phyloP scores from a whole-genome alignment of 2,888 invertebrate species.

The Dermolepida albohirtum region DNA sequence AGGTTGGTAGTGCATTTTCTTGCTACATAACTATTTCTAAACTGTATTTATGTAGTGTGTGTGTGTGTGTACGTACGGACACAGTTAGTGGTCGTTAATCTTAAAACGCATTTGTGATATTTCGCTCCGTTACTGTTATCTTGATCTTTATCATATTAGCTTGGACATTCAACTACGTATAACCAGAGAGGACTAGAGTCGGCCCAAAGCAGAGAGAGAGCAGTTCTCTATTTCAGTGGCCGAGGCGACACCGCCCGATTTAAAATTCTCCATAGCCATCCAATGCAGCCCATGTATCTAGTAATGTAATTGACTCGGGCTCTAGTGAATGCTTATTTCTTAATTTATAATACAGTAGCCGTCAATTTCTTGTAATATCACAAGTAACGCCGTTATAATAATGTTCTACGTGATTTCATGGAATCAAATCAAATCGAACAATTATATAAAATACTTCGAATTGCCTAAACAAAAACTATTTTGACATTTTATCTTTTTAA shows the following conservation, averaged over 20 bases:
- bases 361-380: conserved; percentile 26
- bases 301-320: not conserved
- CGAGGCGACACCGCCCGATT: not conserved
- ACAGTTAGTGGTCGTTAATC: conserved; percentile 2
- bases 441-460: too few species aligned
- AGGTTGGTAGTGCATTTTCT: not conserved
- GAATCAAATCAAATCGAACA: too few species aligned
- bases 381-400: conserved; percentile 20
- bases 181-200: too few species aligned
- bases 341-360: conserved; percentile 19
- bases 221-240: too few species aligned
- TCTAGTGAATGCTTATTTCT: conserved; percentile 5
- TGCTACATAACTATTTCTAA: too few species aligned
- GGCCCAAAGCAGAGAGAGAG: too few species aligned
- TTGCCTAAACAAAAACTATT: too few species aligned
- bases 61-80: too few species aligned
- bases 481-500: too few species aligned
- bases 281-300: not conserved
- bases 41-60: too few species aligned
- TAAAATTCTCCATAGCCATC: conserved; percentile 20
- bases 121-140: conserved; percentile 23
- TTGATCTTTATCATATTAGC: conserved; percentile 35
- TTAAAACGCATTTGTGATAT: conserved; percentile 26
- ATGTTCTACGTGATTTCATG: not conserved
- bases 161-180: conserved; percentile 1